These are phyloP conservation scores for Nipponacmea schrenckii DNA, from an alignment of 2,888 invertebrate species.

Conservation along the genomic window DNA sequence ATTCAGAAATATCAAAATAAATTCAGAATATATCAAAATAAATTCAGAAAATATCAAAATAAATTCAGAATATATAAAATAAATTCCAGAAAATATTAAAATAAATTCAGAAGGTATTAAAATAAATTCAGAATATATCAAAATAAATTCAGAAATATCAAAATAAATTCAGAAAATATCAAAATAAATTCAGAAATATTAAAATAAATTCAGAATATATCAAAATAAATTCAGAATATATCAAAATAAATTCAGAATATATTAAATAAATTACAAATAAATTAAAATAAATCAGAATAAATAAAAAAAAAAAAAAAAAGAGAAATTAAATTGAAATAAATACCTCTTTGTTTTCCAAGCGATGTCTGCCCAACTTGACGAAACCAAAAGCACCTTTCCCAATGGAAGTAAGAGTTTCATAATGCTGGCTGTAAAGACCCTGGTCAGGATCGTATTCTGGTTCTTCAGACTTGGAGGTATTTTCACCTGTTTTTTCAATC, in stretches of 20 bases:
- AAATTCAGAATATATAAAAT: not conserved
- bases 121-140: too few relatives aligned
- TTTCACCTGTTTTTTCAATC: slow-evolving; percentile 30
- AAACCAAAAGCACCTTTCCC: slow-evolving; percentile 81
- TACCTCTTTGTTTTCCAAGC: slow-evolving; percentile 73
- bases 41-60: slow-evolving; percentile 10
- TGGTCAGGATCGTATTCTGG: slow-evolving; percentile 25
- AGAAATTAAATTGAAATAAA: too few relatives aligned
- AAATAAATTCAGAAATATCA: too few relatives aligned
- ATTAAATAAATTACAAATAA: too few relatives aligned
- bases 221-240: too few relatives aligned
- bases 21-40: not conserved
- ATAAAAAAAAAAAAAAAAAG: too few relatives aligned
- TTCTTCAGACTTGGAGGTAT: slow-evolving; percentile 9
- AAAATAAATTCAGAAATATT: too few relatives aligned
- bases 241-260: too few relatives aligned
- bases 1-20: slow-evolving; percentile 17
- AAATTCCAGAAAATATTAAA: not conserved
- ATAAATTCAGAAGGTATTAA: too few relatives aligned
- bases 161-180: too few relatives aligned
- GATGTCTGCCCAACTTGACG: slow-evolving; percentile 77
- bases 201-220: too few relatives aligned
- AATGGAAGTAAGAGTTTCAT: slow-evolving; percentile 74
- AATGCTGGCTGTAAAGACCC: slow-evolving; percentile 72
- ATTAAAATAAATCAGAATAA: too few relatives aligned